Evolutionary conservation across 2,797 vertebrate genomes (phyloP).

Genomic region (Serranus cabrilla): DNA sequence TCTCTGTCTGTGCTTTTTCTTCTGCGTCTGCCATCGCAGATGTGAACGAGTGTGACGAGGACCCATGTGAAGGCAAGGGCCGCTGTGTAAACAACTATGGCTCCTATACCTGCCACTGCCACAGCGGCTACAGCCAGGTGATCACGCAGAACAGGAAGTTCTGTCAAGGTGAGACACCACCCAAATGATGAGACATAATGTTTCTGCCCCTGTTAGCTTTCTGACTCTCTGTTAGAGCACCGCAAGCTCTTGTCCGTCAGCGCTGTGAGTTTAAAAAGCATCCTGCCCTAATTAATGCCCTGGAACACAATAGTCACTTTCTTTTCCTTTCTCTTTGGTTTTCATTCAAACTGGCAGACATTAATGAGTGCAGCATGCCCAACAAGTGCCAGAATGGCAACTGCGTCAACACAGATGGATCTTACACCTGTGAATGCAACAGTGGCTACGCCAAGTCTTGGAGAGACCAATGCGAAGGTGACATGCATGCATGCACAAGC

Average conservation of each 20-base stretch:
- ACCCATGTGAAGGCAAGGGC: slow-evolving; percentile 91
- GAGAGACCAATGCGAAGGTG: slow-evolving; percentile 92
- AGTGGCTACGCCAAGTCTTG: slow-evolving; percentile 87
- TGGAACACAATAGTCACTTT: slow-evolving; percentile 73
- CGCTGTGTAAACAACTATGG: slow-evolving; percentile 91
- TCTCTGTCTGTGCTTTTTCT: neutral
- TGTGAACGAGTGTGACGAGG: slow-evolving; percentile 91
- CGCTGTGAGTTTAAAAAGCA: slow-evolving; percentile 53
- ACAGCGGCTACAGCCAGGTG: slow-evolving; percentile 89
- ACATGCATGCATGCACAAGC: slow-evolving; percentile 40
- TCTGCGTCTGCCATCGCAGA: slow-evolving; percentile 79
- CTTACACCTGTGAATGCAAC: slow-evolving; percentile 92
- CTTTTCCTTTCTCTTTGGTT: slow-evolving; percentile 65
- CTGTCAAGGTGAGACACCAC: slow-evolving; percentile 90
- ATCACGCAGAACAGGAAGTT: slow-evolving; percentile 87
- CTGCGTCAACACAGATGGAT: slow-evolving; percentile 92
- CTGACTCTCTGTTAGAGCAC: slow-evolving; percentile 18
- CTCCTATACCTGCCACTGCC: slow-evolving; percentile 92
- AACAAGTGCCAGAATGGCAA: slow-evolving; percentile 86
- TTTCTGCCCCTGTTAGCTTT: slow-evolving; percentile 38
- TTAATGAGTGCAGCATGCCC: slow-evolving; percentile 91
- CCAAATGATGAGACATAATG: slow-evolving; percentile 39
- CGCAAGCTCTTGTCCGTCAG: slow-evolving; percentile 57
- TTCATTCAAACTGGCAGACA: slow-evolving; percentile 83
- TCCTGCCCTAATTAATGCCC: slow-evolving; percentile 59